These are phyloP conservation scores for Sinotaia quadrata DNA, from an alignment of 2,888 invertebrate genomes.

Conservation along the genomic window DNA sequence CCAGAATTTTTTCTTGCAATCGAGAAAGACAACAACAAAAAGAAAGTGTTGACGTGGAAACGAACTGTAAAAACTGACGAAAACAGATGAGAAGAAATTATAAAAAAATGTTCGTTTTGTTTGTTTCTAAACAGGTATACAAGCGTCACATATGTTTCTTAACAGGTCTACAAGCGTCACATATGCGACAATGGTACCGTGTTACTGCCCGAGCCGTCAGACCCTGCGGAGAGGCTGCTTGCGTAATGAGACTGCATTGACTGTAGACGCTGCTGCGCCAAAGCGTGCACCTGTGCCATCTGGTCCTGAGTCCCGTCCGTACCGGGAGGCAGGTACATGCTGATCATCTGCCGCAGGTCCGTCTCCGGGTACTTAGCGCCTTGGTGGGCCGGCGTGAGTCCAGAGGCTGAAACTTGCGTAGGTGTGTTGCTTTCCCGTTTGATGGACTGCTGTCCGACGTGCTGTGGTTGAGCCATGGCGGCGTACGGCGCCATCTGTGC, in stretches of 20 bases:
- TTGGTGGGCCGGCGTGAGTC: constrained; percentile 57
- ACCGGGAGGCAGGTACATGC: constrained; percentile 80
- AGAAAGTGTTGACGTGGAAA: too few relatives aligned
- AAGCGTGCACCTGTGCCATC: constrained; percentile 51
- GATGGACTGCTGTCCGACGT: constrained; percentile 47
- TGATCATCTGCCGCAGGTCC: constrained; percentile 82
- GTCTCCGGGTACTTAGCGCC: constrained; percentile 64
- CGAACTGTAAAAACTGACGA: too few relatives aligned
- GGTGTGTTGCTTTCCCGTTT: constrained; percentile 61
- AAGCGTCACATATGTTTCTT: too few relatives aligned
- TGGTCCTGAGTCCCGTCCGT: constrained; percentile 47
- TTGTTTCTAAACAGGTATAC: too few relatives aligned
- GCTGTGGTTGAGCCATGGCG: constrained; percentile 28
- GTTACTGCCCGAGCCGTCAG: constrained; percentile 75
- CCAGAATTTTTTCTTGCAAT: too few relatives aligned
- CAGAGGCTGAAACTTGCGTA: constrained; percentile 73
- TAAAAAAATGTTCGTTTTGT: too few relatives aligned
- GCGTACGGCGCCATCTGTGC: constrained; percentile 62
- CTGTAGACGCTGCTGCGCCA: constrained; percentile 55
- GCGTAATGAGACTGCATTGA: constrained; percentile 63
- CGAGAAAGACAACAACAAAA: too few relatives aligned
- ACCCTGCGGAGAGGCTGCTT: constrained; percentile 78
- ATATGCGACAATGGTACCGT: constrained; percentile 79
- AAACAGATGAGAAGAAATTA: too few relatives aligned
- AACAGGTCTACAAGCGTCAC: too few relatives aligned